phyloP scores from a whole-genome alignment of 2,888 invertebrate species.

The Aspidiotus rigidus region DNA sequence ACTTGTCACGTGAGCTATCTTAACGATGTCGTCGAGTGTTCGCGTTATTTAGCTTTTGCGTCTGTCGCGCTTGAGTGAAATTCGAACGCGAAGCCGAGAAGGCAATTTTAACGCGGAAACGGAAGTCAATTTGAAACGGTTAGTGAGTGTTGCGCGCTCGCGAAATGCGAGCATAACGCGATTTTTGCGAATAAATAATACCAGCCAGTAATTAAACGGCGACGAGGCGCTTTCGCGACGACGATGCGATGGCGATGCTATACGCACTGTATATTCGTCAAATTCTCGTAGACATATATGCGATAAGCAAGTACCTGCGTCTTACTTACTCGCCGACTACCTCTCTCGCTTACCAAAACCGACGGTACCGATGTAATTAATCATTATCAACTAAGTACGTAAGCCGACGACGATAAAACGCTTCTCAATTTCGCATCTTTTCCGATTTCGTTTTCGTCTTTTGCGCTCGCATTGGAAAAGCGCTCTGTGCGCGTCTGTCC shows the following conservation, averaged over 20 bases:
- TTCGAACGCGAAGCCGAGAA: background rate
- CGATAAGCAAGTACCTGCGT: too few relatives aligned
- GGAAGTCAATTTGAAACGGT: background rate
- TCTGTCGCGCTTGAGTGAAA: too few relatives aligned
- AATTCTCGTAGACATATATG: too few relatives aligned
- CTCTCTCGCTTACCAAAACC: background rate
- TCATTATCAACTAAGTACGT: background rate
- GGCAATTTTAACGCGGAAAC: constrained; percentile 2
- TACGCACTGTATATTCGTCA: too few relatives aligned
- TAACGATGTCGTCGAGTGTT: too few relatives aligned
- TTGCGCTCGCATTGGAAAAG: background rate
- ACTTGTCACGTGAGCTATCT: too few relatives aligned
- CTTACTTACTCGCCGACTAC: too few relatives aligned
- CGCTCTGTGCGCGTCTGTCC: too few relatives aligned
- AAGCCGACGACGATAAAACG: background rate
- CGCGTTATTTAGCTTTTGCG: too few relatives aligned
- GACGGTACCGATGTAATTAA: background rate
- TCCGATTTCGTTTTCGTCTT: background rate
- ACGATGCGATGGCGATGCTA: too few relatives aligned
- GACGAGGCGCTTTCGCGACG: too few relatives aligned
- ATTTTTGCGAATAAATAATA: background rate
- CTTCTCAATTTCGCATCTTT: background rate
- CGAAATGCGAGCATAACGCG: background rate
- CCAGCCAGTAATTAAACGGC: background rate
- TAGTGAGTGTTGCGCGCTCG: background rate